phyloP scores from a whole-genome alignment of 2,113 vertebrate species.

The Promerops cafer region DNA sequence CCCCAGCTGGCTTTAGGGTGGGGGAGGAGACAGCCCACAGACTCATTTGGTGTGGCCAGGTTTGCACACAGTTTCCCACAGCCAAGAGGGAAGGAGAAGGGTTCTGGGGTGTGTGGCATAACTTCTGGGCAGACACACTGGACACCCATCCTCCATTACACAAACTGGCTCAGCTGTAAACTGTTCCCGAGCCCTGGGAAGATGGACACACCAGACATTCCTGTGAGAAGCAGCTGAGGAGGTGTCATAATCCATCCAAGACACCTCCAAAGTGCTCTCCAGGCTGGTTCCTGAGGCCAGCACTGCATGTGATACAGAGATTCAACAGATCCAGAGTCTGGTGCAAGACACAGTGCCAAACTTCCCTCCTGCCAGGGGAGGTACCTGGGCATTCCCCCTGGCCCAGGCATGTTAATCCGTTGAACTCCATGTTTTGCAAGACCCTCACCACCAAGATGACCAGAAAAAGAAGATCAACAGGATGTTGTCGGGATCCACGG shows the following conservation, averaged over 20 bases:
- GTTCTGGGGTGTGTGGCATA: neutral
- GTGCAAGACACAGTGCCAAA: neutral
- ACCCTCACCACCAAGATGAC: neutral
- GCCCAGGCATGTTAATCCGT: neutral
- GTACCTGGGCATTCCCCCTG: neutral
- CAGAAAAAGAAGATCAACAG: neutral
- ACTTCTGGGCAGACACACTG: neutral
- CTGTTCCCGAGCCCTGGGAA: rapidly evolving
- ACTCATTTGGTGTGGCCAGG: neutral
- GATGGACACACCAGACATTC: rapidly evolving
- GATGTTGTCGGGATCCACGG: neutral
- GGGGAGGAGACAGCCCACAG: neutral
- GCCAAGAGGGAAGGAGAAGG: neutral
- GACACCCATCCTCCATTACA: neutral
- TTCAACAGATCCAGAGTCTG: too few species aligned
- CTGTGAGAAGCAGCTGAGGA: neutral
- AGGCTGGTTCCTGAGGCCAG: neutral
- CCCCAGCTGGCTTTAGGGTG: neutral
- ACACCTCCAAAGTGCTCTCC: too few species aligned
- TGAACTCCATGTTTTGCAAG: rapidly evolving
- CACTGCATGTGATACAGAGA: neutral
- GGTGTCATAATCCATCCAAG: neutral
- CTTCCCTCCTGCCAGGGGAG: too few species aligned
- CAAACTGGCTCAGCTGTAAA: too few species aligned
- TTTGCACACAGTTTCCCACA: neutral